Evolutionary conservation across 1,140 invertebrate genomes (phyloP).

Genomic region (Phortica variegata): DNA sequence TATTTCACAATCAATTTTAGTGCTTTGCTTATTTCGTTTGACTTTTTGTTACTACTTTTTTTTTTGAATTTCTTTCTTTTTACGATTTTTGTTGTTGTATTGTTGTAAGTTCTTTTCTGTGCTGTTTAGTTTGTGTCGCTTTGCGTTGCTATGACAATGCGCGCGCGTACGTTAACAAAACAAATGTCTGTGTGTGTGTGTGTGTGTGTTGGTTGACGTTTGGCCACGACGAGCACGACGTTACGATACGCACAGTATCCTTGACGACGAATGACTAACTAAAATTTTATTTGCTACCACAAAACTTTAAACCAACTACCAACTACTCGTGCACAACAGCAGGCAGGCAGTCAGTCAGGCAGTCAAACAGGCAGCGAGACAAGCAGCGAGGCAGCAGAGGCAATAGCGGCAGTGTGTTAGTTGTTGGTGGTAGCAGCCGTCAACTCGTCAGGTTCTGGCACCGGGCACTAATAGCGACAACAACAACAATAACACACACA

Average conservation of each 20-base stretch:
- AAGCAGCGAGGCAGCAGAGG: conserved; percentile 3
- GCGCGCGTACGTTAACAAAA: conserved; percentile 26
- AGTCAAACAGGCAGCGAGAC: conserved; percentile 1
- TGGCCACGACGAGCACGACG: conserved; percentile 32
- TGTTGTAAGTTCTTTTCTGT: no score
- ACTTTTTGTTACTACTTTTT: conserved; percentile 1
- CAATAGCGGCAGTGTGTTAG: conserved; percentile 27
- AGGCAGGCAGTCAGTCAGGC: neutral
- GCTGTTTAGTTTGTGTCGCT: no score
- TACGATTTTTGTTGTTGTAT: conserved; percentile 15
- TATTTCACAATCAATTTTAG: no score
- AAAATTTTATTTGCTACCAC: conserved; percentile 56
- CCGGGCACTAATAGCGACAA: conserved; percentile 4
- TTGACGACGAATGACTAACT: conserved; percentile 57
- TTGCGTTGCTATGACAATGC: conserved; percentile 33
- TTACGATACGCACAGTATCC: conserved; percentile 39
- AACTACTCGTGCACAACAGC: no score
- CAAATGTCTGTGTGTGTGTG: no score
- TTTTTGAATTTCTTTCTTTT: conserved; percentile 15
- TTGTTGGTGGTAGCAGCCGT: conserved; percentile 2
- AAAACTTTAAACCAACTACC: conserved; percentile 46
- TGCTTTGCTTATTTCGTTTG: no score
- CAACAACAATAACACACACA: conserved; percentile 13
- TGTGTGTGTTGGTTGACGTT: no score
- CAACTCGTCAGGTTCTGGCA: no score